Base-by-base conservation (phyloP, 2,888 invertebrate species). In the Leucoptera coffeella region DNA sequence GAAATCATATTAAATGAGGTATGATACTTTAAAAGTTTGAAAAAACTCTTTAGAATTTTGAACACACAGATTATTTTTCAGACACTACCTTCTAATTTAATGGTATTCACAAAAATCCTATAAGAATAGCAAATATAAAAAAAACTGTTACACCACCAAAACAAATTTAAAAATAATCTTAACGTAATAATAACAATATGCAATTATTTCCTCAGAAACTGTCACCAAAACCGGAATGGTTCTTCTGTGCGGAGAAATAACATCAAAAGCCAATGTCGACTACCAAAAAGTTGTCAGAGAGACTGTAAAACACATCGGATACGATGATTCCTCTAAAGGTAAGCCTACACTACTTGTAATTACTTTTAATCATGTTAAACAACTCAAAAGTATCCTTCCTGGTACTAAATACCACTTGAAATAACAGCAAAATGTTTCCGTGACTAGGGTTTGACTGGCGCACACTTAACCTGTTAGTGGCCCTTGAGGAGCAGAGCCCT, bases 181-280 rank as follows among this genome's bases (percentile, higher is more conserved):
- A n/a, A n/a, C n/a, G 15, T 20, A 28, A 27, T 32, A 39, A 43
- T n/a, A n/a, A n/a, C n/a, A n/a, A n/a, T n/a, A n/a, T n/a, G n/a
- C n/a, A n/a, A n/a, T n/a, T n/a, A n/a, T 39, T 37, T 43, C 64
- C 60, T 38, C 58, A 91, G 97, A 99, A 78, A 92, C 95, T 14
- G 94, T 96, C 27, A 92, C 96, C 22, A 99, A 99, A 71, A 99
- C 99, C 35, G 99, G 99, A 34, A 97, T 99, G 96, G 85, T 99
- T 38, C 73, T 99, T 46, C 75, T 99, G 30, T 94, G 94, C 53
- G 99, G 99, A 33, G 99, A 99, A 77, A 99, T 99, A 42, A 95
- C 97, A 38, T 97, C 97, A 8, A 93, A 91, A 61, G 97, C 97
- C 10, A 83, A 85, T 38, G 90, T 99, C 31, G 97, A 99, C 56